Percentiles rank a stretch among this genome's conserved stretches.
phyloP scores from a whole-genome alignment of 1,140 invertebrate genomes.

The Oncopodura yosiiana region DNA sequence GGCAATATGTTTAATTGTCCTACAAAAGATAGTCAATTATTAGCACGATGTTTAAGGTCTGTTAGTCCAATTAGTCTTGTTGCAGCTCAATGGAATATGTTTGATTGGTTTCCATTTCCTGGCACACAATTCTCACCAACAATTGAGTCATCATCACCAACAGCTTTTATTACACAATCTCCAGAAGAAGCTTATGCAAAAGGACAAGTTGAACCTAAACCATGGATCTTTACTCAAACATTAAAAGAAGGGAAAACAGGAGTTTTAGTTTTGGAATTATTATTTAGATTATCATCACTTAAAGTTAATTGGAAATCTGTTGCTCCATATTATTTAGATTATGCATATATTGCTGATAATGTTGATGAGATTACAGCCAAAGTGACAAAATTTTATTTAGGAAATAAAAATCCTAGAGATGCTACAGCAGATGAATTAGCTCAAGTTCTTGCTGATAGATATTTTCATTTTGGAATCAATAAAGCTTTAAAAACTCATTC shows the following conservation, averaged over 20 bases:
- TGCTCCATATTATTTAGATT: slow-evolving; percentile 12
- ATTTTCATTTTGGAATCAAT: slow-evolving; percentile 19
- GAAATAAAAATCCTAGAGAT: slow-evolving; percentile 4
- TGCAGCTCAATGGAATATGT: slow-evolving; percentile 11
- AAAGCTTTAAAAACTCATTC: slow-evolving; percentile 24
- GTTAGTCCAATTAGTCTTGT: slow-evolving; percentile 2
- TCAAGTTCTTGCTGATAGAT: slow-evolving; percentile 17
- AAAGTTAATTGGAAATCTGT: slow-evolving; percentile 13
- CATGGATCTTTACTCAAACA: slow-evolving; percentile 5
- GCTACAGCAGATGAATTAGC: slow-evolving; percentile 1
- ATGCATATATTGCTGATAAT: slow-evolving; percentile 7
- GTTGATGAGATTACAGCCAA: slow-evolving; percentile 4
- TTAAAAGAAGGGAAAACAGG: slow-evolving; percentile 12
- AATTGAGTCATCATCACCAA: slow-evolving; percentile 8
- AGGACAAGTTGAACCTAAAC: neutral
- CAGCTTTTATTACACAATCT: slow-evolving; percentile 19
- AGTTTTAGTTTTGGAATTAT: slow-evolving; percentile 2
- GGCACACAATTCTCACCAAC: slow-evolving; percentile 12
- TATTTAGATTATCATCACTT: neutral
- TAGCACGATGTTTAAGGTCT: slow-evolving; percentile 2
- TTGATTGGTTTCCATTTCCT: slow-evolving; percentile 20
- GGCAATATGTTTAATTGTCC: slow-evolving; percentile 14
- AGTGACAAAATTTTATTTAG: slow-evolving; percentile 19
- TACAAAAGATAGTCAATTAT: neutral
- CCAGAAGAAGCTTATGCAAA: slow-evolving; percentile 17